These are phyloP conservation scores for Paratilapia polleni DNA, from an alignment of 2,113 vertebrate genomes.

Conservation along the genomic window DNA sequence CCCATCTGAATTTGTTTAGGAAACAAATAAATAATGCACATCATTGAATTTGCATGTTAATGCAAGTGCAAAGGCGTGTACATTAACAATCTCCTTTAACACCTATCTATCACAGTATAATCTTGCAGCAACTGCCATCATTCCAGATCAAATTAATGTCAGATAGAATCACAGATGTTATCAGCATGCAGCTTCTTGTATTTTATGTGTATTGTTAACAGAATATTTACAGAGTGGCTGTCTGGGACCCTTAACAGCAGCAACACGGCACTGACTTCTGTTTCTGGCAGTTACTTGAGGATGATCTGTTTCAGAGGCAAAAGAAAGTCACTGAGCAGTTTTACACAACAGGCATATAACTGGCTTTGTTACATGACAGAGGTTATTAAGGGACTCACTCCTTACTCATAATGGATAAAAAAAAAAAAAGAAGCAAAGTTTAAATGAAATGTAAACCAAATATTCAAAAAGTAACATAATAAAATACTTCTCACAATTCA, in stretches of 20 bases:
- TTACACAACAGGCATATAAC: not conserved
- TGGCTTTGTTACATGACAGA: not conserved
- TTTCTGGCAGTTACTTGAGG: slow-evolving; percentile 90
- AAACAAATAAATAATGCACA: slow-evolving; percentile 12
- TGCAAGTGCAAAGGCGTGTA: slow-evolving; percentile 41
- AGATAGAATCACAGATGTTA: slow-evolving; percentile 23
- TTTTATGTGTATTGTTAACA: slow-evolving; percentile 86
- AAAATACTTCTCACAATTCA: not conserved
- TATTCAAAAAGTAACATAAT: not conserved
- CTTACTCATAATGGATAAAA: not conserved
- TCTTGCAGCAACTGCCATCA: slow-evolving; percentile 19
- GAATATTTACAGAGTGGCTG: slow-evolving; percentile 94
- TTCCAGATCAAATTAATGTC: slow-evolving; percentile 12
- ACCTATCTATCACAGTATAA: slow-evolving; percentile 22
- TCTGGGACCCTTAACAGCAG: slow-evolving; percentile 86
- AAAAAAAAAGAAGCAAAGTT: not conserved
- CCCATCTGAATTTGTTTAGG: slow-evolving; percentile 3
- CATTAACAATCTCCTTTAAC: slow-evolving; percentile 44
- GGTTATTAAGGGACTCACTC: not conserved
- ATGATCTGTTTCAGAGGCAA: slow-evolving; percentile 90
- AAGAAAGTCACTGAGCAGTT: slow-evolving; percentile 84
- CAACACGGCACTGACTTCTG: slow-evolving; percentile 85
- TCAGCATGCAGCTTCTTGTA: slow-evolving; percentile 95
- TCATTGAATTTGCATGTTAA: slow-evolving; percentile 17
- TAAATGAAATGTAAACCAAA: not conserved